phyloP scores from a whole-genome alignment of 1,140 invertebrate species.

The Conus betulinus region DNA sequence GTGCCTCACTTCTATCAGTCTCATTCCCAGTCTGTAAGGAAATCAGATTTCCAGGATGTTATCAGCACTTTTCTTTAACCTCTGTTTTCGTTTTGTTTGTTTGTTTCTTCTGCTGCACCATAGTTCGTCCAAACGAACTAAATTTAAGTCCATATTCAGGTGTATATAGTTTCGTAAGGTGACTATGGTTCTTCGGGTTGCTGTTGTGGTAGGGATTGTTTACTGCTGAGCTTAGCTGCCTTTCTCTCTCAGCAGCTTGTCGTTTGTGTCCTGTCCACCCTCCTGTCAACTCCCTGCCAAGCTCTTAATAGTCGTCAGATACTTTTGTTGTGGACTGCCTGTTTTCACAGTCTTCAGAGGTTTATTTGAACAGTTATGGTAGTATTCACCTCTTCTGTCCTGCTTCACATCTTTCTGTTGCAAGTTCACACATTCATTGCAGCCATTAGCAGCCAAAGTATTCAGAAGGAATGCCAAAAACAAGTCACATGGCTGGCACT shows the following conservation, averaged over 20 bases:
- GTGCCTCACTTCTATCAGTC: not conserved
- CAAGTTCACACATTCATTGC: too few relatives aligned
- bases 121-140: constrained; percentile 26
- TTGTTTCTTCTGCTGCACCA: constrained; percentile 20
- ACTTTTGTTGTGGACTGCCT: too few relatives aligned
- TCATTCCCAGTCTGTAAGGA: not conserved
- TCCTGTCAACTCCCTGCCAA: too few relatives aligned
- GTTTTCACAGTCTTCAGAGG: too few relatives aligned
- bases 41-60: not conserved
- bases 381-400: too few relatives aligned
- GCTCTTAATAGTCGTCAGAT: too few relatives aligned
- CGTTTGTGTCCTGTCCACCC: too few relatives aligned
- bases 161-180: constrained; percentile 5
- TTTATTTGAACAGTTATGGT: too few relatives aligned
- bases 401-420: too few relatives aligned
- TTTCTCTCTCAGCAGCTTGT: not conserved
- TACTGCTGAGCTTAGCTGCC: not conserved
- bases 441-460: too few relatives aligned
- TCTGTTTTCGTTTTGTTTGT: not conserved
- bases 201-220: not conserved
- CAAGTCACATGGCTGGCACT: too few relatives aligned
- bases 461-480: too few relatives aligned
- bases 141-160: constrained; percentile 38
- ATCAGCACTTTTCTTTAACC: not conserved
- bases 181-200: not conserved